Evolutionary conservation across 2,888 invertebrate species (phyloP).

Genomic region (Phortica okadai): DNA sequence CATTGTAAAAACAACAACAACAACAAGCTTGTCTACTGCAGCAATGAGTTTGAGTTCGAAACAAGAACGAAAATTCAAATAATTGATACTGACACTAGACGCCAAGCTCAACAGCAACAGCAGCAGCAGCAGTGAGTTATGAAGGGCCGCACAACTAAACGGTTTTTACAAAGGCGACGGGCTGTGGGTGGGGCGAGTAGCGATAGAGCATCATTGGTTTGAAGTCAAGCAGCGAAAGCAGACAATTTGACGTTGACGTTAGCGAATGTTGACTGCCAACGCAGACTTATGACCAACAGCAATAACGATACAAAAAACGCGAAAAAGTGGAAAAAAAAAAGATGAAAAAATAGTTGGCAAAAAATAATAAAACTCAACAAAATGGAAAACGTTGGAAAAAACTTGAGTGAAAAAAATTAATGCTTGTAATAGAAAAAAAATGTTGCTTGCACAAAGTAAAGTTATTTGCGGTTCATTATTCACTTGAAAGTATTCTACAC

Average conservation of each 20-base stretch:
- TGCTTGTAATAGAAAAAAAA: constrained; percentile 23
- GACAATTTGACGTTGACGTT: constrained; percentile 12
- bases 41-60: constrained; percentile 32
- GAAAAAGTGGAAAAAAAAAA: constrained; percentile 4
- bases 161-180: neutral
- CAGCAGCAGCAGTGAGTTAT: neutral
- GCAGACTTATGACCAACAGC: constrained; percentile 61
- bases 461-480: constrained; percentile 72
- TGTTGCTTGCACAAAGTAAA: constrained; percentile 57
- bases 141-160: neutral
- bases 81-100: constrained; percentile 67
- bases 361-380: constrained; percentile 29
- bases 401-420: neutral
- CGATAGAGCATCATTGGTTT: neutral
- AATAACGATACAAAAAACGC: constrained; percentile 44
- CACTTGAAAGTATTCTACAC: constrained; percentile 51
- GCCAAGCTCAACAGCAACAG: neutral
- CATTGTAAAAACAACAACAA: neutral
- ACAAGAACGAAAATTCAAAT: constrained; percentile 60
- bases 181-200: neutral
- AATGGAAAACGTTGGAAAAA: neutral
- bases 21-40: constrained; percentile 18
- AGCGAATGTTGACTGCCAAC: constrained; percentile 47
- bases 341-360: neutral
- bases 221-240: neutral